A percentile compares a stretch with the other conserved stretches of the same genome.
Conservation (phyloP, 2,888 invertebrate species). For the Plagodis dolabraria region DNA sequence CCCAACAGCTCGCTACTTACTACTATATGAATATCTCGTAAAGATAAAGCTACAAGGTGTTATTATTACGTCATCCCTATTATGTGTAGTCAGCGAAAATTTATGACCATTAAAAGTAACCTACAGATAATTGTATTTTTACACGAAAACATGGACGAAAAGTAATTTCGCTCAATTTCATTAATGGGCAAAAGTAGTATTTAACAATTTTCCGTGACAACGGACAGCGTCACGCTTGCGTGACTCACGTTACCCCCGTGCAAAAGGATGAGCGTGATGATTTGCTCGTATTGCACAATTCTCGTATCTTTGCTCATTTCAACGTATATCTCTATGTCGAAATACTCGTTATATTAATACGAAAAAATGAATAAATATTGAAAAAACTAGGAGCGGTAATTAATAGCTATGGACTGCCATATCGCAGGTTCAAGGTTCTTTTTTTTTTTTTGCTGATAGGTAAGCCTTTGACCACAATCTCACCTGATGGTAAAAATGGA, state of each 20-base stretch:
- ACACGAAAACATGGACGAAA: constrained; percentile 3
- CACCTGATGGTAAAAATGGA: too few relatives aligned
- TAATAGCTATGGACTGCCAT: too few relatives aligned
- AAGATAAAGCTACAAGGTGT: too few relatives aligned
- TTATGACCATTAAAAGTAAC: not conserved
- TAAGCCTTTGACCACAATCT: too few relatives aligned
- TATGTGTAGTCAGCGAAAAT: too few relatives aligned
- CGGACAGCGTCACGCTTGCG: constrained; percentile 39
- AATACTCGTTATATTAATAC: not conserved
- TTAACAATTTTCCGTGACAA: constrained; percentile 42
- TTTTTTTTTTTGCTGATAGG: too few relatives aligned
- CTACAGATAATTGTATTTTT: not conserved
- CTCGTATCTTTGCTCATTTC: constrained; percentile 5
- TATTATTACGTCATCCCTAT: too few relatives aligned
- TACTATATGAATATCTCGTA: too few relatives aligned
- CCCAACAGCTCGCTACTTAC: too few relatives aligned
- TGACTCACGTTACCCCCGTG: constrained; percentile 51
- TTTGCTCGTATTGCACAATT: constrained; percentile 41
- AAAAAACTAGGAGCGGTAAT: too few relatives aligned
- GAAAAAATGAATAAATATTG: too few relatives aligned
- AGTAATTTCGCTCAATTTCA: constrained; percentile 25
- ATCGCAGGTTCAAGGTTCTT: too few relatives aligned
- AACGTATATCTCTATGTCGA: not conserved
- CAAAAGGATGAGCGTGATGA: constrained; percentile 46
- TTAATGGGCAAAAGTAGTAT: constrained; percentile 25